A percentile compares a stretch with the other conserved stretches of the same genome.
Evolutionary conservation across 2,797 vertebrate genomes (phyloP).

Genomic region (Sebastes oblongus): DNA sequence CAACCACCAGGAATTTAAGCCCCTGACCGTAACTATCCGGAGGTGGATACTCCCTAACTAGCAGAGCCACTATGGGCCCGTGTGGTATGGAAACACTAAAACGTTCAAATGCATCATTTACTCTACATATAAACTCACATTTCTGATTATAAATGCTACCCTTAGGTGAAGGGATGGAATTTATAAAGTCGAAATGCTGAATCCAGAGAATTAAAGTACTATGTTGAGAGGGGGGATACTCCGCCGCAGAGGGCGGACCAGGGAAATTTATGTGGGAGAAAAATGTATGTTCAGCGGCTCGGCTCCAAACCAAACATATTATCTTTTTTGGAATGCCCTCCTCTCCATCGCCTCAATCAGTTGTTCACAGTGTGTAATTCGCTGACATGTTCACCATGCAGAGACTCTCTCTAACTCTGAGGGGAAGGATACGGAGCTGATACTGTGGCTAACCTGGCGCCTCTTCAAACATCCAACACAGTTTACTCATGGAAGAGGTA

Average conservation of each 20-base stretch:
- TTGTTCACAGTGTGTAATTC: constrained; percentile 79
- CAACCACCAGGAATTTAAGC: constrained; percentile 58
- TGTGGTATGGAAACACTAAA: constrained; percentile 72
- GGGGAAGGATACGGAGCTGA: constrained; percentile 62
- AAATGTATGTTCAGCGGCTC: constrained; percentile 83
- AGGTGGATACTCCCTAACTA: constrained; percentile 60
- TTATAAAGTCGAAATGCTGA: constrained; percentile 79
- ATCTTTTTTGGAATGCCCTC: constrained; percentile 79
- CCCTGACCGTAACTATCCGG: constrained; percentile 46
- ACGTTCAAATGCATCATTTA: constrained; percentile 79
- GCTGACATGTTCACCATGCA: constrained; percentile 78
- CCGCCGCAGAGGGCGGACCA: constrained; percentile 64
- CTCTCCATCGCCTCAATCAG: constrained; percentile 80
- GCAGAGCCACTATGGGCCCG: constrained; percentile 40
- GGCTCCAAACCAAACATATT: constrained; percentile 82
- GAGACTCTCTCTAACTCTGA: constrained; percentile 70
- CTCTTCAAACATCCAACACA: constrained; percentile 73
- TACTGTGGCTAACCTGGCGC: constrained; percentile 73
- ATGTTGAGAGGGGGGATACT: constrained; percentile 40
- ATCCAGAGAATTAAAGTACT: constrained; percentile 70
- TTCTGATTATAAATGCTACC: constrained; percentile 79
- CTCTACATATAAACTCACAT: constrained; percentile 72
- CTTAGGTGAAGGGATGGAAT: constrained; percentile 74
- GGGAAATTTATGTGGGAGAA: constrained; percentile 81
- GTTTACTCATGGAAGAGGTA: constrained; percentile 69